Evolutionary conservation across 1,140 invertebrate species (phyloP), one percentile per base, ranked within the genome.

Genomic region (Papilio dardanus): DNA sequence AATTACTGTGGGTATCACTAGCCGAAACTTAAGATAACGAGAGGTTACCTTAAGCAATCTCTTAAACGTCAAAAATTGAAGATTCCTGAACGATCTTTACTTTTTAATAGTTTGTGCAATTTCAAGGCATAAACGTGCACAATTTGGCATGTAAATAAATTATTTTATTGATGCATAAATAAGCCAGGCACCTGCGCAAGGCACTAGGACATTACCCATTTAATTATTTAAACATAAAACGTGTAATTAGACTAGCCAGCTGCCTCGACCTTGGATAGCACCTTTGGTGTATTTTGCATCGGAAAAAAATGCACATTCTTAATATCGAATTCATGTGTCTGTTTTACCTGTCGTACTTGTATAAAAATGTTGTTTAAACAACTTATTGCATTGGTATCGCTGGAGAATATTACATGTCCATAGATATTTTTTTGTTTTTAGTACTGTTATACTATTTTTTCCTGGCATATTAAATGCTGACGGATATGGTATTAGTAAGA

Each of bases 201-300:
- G 30, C 76, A 81, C 77, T 77, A 85, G 82, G 83, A 50, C 67
- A 79, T 81, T 81, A 67, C 76, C 81, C 83, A 90, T 83, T 92
- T 90, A 93, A 92, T 93, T 93, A 93, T 92, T 92, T 92, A 87
- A 89, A 86, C 89, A 90, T 92, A 92, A 92, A 91, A 90, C 88
- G 84, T 91, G 89, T 93, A 93, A 92, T 93, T 92, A 92, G 85
- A 87, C 77, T 77, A 46, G 65, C 83, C 91, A 93, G 86, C 89
- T 93, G 91, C 83, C 82, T 54, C 82, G 87, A 85, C 91, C 91
- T 93, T 92, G 91, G 79, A 83, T 54, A 86, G 87, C 90, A 93
- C 90, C 90, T 93, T 92, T 92, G 81, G 77, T 80, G 81, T 88
- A 84, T 86, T 88, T 88, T 88, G 83, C 84, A 88, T 88, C 76